These are phyloP conservation scores for Trididemnum nubilum DNA, from an alignment of 23 tunicate species.

Conservation along the genomic window DNA sequence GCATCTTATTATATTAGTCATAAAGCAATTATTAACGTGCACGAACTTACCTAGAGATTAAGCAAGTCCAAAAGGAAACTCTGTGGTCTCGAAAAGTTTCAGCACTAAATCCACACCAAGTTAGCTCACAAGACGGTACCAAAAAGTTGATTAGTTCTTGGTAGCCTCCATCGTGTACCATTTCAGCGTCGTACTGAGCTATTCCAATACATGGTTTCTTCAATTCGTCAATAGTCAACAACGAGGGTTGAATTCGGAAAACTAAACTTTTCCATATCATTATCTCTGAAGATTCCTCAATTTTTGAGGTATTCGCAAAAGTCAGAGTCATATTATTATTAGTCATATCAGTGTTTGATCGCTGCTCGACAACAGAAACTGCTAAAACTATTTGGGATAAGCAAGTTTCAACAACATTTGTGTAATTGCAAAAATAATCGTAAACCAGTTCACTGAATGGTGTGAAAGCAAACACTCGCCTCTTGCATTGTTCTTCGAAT, in stretches of 20 bases:
- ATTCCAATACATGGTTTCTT: conserved; percentile 68
- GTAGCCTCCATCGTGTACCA: conserved; percentile 38
- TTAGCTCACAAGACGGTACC: conserved; percentile 59
- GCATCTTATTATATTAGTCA: too few relatives aligned
- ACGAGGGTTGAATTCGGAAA: background rate
- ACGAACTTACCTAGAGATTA: conserved; percentile 43
- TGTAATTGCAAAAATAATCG: conserved; percentile 42
- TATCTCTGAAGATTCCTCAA: background rate
- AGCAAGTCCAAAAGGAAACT: conserved; percentile 62
- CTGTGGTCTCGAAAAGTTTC: conserved; percentile 14
- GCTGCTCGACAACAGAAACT: background rate
- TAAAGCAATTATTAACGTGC: too few relatives aligned
- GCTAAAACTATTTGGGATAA: background rate
- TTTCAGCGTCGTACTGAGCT: conserved; percentile 51
- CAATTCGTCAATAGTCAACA: conserved; percentile 28
- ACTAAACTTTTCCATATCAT: background rate
- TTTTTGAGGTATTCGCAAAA: background rate
- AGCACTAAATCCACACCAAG: conserved; percentile 64
- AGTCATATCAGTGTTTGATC: background rate
- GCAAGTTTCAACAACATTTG: conserved; percentile 29
- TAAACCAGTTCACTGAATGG: conserved; percentile 52
- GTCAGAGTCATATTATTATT: background rate
- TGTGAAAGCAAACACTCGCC: conserved; percentile 27
- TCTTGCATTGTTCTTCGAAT: conserved; percentile 56
- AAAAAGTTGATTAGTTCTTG: conserved; percentile 55